phyloP scores from a whole-genome alignment of 2,113 vertebrate genomes.

The Sinocyclocheilus rhinocerous region DNA sequence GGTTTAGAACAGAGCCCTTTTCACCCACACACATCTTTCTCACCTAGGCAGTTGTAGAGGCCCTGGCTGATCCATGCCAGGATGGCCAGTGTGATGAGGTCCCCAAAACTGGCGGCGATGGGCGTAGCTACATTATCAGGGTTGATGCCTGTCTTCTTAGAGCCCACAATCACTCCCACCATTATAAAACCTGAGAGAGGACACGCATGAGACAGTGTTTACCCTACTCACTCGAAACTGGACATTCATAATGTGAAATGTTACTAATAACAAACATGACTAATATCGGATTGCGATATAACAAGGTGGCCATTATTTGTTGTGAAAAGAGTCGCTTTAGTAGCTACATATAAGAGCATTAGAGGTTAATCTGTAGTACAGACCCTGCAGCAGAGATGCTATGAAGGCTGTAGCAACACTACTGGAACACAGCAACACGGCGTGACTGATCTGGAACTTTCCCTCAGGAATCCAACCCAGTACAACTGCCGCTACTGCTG shows the following conservation, averaged over 20 bases:
- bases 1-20: neutral
- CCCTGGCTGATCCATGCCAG: slow-evolving; percentile 97
- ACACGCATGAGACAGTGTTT: neutral
- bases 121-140: slow-evolving; percentile 97
- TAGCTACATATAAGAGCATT: neutral
- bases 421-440: slow-evolving; percentile 90
- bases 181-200: slow-evolving; percentile 88
- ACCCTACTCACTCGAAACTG: neutral
- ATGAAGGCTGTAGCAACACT: slow-evolving; percentile 97
- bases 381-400: slow-evolving; percentile 93
- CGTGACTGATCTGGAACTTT: slow-evolving; percentile 90
- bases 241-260: neutral
- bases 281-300: neutral
- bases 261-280: neutral
- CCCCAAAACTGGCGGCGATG: slow-evolving; percentile 95
- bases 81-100: slow-evolving; percentile 95
- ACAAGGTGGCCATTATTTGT: neutral
- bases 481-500: slow-evolving; percentile 90
- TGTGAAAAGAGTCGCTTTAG: neutral
- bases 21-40: slow-evolving; percentile 60
- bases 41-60: slow-evolving; percentile 93
- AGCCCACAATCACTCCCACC: slow-evolving; percentile 97
- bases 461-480: slow-evolving; percentile 96
- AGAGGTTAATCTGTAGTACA: neutral
- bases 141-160: slow-evolving; percentile 97